These are phyloP conservation scores for Cryptocephalus primarius DNA, from an alignment of 2,888 invertebrate species.

Conservation along the genomic window DNA sequence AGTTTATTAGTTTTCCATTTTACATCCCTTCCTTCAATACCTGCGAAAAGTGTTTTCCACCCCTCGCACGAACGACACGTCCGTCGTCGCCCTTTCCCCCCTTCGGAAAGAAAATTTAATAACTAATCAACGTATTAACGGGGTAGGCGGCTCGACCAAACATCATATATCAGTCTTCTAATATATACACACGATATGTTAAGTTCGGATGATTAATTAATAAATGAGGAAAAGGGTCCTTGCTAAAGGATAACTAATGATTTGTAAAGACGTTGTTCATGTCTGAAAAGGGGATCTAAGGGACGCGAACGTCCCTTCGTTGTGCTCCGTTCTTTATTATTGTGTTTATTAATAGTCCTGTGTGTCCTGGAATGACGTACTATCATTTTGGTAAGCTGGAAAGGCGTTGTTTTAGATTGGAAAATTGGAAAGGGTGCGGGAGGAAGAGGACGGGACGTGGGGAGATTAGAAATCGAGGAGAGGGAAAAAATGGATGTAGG, in stretches of 20 bases:
- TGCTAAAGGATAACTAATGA: constrained; percentile 36
- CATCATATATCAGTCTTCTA: constrained; percentile 15
- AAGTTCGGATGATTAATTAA: constrained; percentile 32
- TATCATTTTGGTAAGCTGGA: not conserved
- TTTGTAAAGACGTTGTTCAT: constrained; percentile 35
- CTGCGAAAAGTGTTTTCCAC: too few relatives aligned
- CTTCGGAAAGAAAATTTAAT: too few relatives aligned
- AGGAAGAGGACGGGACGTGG: too few relatives aligned
- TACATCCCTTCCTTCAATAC: too few relatives aligned
- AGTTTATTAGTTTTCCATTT: too few relatives aligned
- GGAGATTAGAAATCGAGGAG: not conserved
- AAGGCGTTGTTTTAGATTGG: not conserved
- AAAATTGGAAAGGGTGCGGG: not conserved
- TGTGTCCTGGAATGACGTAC: constrained; percentile 9
- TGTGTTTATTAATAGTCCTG: constrained; percentile 25
- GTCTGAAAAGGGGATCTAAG: constrained; percentile 23
- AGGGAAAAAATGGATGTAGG: not conserved
- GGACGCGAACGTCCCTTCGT: constrained; percentile 12
- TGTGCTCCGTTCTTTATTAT: constrained; percentile 20
- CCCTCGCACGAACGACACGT: too few relatives aligned
- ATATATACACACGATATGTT: constrained; percentile 27
- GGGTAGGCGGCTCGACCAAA: constrained; percentile 7
- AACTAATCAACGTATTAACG: too few relatives aligned
- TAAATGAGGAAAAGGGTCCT: constrained; percentile 19
- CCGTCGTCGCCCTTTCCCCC: too few relatives aligned